Base-by-base conservation (phyloP, 2,888 invertebrate species). In the Linyphia triangularis region DNA sequence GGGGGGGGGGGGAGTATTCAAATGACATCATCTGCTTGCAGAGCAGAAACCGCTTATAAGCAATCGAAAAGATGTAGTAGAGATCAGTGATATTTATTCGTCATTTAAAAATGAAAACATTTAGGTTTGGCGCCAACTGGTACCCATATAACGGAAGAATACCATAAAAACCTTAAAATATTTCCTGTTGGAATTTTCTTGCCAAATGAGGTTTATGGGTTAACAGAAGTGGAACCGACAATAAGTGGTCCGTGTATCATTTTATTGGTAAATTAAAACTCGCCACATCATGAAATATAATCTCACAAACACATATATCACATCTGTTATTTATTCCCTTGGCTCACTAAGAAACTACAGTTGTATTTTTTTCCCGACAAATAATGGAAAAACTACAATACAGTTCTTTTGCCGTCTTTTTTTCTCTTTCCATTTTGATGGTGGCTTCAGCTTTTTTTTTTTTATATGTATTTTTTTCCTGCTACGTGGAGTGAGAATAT, bases 261-360 rank as follows among this genome's bases (percentile, higher is more conserved):
- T 89, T 89, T 89, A 89, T 89, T 89, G 63, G 82, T 70, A 88
- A 88, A 83, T 77, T 82, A 88, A 88, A 84, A 79, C 78, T 72
- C 73, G 77, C 77, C 89, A 79, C 77, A 89, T 84, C 84, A 89
- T 69, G 84, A 84, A 84, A 89, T 89, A 84, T 89, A 89, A 84
- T 79, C 84, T 83, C 78, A 84, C 83, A 79, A 89, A 89, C 89
- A 89, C 89, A 84, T 84, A 84, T 89, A 89, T 89, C 89, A 89
- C 89, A 89, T 89, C 89, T 84, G 84, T 84, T 75, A 84, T 89
- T 89, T 89, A 89, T 89, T 89, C 89, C 89, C 73, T 78, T 84
- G 89, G 89, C 84, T 89, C 84, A 79, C 89, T 89, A 89, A 89
- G 89, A 84, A 89, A 78, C 89, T 89, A 89, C 89, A 89, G 30